Base-by-base conservation (phyloP, 2,113 vertebrate genomes). In the Pteropus alecto region DNA sequence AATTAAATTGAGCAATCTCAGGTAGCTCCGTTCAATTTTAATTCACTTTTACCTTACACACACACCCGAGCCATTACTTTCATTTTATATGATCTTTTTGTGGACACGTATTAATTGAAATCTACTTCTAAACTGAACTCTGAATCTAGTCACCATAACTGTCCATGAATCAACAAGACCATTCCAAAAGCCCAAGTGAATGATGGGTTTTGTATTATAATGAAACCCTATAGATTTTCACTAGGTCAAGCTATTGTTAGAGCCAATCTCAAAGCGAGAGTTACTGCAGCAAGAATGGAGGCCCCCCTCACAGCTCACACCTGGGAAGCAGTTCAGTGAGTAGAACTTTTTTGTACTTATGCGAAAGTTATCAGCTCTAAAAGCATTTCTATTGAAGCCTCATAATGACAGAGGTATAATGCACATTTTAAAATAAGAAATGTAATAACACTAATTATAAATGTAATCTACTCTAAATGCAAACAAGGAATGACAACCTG, bases 31-130 rank as follows among this genome's bases (percentile, higher is more conserved):
- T 35, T 78, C 70, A 88, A 94, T 87, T 95, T 97, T 68, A 93
- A 65, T 95, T 95, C 68, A 88, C 61, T 96, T 97, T 93, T 96
- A 85, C 74, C 85, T 93, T 51, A 13, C 41, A 70, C 68, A 67
- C 24, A 15, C 51, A 3, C 35, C 11, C 38, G 3, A 93, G 21
- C 95, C 78, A 97, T 95, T 90, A 95, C 95, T 84, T 97, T 96
- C 94, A 91, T 89, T 97, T 97, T 96, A 97, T 67, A 89, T 65
- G 71, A 97, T 94, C 90, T 95, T 88, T 94, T 84, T 95, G 93
- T 83, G 93, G 97, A 98, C 93, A 95, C 74, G 58, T 71, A 56
- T 86, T 51, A 56, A 96, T n/a, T 97, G 93, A 97, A 95, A 95
- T 91, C 68, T 93, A 85, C 82, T 93, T 97, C 48, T 94, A 94